A percentile compares a stretch with the other conserved stretches of the same genome.
These are phyloP conservation scores for Apis dorsata DNA, from an alignment of 1,140 invertebrate genomes.

Conservation along the genomic window DNA sequence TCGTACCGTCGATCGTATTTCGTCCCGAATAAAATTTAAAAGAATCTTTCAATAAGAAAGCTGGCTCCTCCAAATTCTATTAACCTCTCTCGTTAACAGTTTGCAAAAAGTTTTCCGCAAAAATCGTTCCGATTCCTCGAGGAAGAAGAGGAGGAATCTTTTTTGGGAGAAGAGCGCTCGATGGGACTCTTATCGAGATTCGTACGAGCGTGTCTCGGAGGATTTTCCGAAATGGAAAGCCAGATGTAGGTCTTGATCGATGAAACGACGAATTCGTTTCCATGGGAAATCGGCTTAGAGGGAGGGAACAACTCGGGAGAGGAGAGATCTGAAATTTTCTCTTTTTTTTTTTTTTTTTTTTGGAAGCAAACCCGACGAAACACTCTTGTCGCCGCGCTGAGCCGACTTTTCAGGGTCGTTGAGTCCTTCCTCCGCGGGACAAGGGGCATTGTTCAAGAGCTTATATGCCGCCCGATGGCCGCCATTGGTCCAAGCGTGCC, in stretches of 20 bases:
- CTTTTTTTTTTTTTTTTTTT: neutral
- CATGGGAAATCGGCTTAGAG: conserved; percentile 44
- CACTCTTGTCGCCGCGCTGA: neutral
- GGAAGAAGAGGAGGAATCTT: too few relatives aligned
- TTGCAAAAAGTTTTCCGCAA: too few relatives aligned
- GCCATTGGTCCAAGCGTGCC: conserved; percentile 53
- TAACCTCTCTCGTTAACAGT: too few relatives aligned
- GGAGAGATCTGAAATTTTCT: neutral
- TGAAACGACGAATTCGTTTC: neutral
- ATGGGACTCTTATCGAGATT: neutral
- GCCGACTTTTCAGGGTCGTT: conserved; percentile 50
- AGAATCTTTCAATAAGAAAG: too few relatives aligned
- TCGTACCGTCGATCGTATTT: too few relatives aligned
- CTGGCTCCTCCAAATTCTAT: too few relatives aligned
- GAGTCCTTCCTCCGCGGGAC: conserved; percentile 42
- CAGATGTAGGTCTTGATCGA: neutral
- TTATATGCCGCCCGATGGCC: conserved; percentile 9
- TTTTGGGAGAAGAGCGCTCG: too few relatives aligned
- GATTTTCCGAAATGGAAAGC: neutral
- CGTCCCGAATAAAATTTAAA: too few relatives aligned
- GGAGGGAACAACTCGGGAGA: neutral
- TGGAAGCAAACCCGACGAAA: neutral
- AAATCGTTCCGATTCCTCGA: too few relatives aligned
- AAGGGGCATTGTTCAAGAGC: conserved; percentile 46
- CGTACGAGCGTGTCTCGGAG: neutral